These are phyloP conservation scores for Zapornia atra DNA, from an alignment of 2,113 vertebrate species.

Conservation along the genomic window DNA sequence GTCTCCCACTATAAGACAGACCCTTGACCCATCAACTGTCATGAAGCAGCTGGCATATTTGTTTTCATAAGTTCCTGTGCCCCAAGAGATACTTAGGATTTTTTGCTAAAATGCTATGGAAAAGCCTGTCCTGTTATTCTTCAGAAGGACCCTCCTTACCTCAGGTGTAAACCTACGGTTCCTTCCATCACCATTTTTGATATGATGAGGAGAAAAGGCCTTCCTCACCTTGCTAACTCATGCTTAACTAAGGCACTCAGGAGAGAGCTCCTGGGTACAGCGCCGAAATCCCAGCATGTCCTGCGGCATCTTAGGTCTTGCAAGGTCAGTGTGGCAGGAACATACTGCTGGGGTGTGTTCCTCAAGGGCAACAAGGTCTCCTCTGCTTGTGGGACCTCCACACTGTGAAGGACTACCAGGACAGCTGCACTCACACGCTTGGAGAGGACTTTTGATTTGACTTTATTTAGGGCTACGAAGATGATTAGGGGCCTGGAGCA, in stretches of 20 bases:
- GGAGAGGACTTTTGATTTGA: neutral
- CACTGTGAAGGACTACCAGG: neutral
- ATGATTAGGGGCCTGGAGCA: no score
- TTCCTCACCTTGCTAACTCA: neutral
- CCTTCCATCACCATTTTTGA: neutral
- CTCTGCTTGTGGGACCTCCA: neutral
- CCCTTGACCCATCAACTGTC: neutral
- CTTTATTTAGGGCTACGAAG: no score
- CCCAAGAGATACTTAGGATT: neutral
- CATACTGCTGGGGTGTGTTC: neutral
- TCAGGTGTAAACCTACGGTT: neutral
- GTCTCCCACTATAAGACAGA: neutral
- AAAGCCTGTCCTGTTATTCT: neutral
- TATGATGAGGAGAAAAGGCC: neutral
- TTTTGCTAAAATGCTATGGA: neutral
- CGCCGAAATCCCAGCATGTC: neutral
- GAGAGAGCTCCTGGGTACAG: neutral
- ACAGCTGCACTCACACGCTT: fast-evolving
- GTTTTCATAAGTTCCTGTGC: neutral
- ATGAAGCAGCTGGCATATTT: neutral
- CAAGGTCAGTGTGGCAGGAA: neutral
- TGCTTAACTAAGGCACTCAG: neutral
- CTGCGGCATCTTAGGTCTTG: neutral
- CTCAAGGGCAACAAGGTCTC: neutral
- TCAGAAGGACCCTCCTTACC: neutral